phyloP scores from a whole-genome alignment of 1,140 invertebrate species.

The Cyclina sinensis region DNA sequence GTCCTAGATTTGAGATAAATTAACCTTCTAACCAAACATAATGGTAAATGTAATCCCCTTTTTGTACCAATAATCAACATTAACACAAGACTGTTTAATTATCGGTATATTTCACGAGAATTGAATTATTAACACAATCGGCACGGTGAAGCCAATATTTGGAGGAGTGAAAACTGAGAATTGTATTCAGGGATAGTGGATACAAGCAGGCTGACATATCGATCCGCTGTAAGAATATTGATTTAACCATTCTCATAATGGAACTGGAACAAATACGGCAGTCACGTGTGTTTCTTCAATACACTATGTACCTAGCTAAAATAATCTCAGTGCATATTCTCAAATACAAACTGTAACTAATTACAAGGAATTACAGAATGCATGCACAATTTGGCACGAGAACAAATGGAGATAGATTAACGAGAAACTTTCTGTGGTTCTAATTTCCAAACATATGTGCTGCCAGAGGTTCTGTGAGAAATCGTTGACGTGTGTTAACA shows the following conservation, averaged over 20 bases:
- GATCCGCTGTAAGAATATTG: not conserved
- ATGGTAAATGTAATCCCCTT: no score
- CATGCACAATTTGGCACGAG: slow-evolving; percentile 30
- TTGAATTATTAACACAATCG: not conserved
- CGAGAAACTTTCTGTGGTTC: not conserved
- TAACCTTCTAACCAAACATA: no score
- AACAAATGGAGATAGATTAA: not conserved
- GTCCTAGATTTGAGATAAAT: no score
- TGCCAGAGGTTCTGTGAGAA: not conserved
- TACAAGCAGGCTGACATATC: not conserved
- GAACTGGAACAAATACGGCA: slow-evolving; percentile 1
- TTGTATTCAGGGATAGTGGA: not conserved
- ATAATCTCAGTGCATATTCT: not conserved
- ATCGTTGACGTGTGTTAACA: not conserved
- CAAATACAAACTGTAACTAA: not conserved
- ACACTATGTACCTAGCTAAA: not conserved
- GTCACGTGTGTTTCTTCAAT: not conserved
- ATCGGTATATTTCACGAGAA: not conserved
- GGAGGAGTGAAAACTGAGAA: not conserved
- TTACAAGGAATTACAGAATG: not conserved
- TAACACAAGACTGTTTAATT: no score
- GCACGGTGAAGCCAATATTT: not conserved
- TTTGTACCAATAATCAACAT: no score
- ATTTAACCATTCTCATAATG: slow-evolving; percentile 8
- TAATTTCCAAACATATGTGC: slow-evolving; percentile 1